Conservation (phyloP, 2,888 invertebrate species). For the Sarcophaga variegata region DNA sequence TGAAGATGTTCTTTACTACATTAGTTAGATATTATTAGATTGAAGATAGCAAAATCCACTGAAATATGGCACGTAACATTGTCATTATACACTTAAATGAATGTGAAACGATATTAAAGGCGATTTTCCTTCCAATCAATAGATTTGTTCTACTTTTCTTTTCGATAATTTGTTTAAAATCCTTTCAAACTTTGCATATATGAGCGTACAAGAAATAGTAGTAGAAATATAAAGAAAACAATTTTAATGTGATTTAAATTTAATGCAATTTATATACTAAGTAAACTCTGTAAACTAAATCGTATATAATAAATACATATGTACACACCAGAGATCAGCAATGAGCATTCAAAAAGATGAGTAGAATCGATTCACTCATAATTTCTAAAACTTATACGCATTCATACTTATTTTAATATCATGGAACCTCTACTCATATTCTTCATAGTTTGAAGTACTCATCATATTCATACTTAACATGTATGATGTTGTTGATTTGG, state of each 20-base stretch:
- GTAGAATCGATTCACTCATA: too few species aligned
- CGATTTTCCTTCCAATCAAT: slow-evolving; percentile 19
- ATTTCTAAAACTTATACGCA: too few species aligned
- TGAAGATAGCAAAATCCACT: background rate
- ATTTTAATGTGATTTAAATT: slow-evolving; percentile 59
- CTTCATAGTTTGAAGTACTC: too few species aligned
- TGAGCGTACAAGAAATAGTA: background rate
- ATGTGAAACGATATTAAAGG: slow-evolving; percentile 27
- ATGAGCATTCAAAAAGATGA: too few species aligned
- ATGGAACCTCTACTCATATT: too few species aligned
- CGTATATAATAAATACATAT: background rate
- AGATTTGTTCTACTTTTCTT: background rate
- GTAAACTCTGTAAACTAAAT: slow-evolving; percentile 16
- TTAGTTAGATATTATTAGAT: slow-evolving; percentile 42
- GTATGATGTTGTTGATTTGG: too few species aligned
- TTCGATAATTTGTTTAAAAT: background rate
- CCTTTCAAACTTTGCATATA: background rate
- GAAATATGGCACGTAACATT: slow-evolving; percentile 52
- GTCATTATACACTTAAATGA: slow-evolving; percentile 48
- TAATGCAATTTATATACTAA: slow-evolving; percentile 48
- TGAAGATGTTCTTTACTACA: slow-evolving; percentile 40
- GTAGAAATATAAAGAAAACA: background rate
- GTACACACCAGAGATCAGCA: background rate
- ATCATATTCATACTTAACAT: too few species aligned
- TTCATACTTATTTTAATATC: too few species aligned